phyloP scores from a whole-genome alignment of 2,113 vertebrate genomes.

The Oncorhynchus clarkii region DNA sequence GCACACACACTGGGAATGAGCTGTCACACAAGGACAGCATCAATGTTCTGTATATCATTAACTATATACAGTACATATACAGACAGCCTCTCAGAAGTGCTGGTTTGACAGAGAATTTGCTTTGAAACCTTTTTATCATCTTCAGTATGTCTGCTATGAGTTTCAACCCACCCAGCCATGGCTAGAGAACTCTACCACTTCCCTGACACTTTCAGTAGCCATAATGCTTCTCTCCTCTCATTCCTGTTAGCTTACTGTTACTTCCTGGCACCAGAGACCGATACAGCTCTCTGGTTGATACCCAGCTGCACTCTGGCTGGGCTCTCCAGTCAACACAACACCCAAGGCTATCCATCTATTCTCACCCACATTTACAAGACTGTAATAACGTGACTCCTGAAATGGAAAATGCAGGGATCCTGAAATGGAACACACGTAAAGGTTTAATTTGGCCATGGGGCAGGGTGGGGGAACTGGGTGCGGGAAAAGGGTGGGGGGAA shows the following conservation, averaged over 20 bases:
- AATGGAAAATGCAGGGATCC: slow-evolving; percentile 38
- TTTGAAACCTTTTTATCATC: neutral
- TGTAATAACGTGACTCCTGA: slow-evolving; percentile 43
- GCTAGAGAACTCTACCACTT: neutral
- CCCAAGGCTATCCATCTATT: slow-evolving; percentile 57
- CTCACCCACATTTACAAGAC: slow-evolving; percentile 47
- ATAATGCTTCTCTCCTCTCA: neutral
- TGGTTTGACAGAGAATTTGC: no score
- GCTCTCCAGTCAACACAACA: slow-evolving; percentile 48
- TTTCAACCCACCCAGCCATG: slow-evolving; percentile 13
- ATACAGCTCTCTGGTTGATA: slow-evolving; percentile 6
- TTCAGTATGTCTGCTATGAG: neutral
- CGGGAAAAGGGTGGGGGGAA: neutral
- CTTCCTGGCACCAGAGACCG: slow-evolving; percentile 38
- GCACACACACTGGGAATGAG: neutral
- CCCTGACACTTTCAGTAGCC: no score
- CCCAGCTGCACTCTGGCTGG: slow-evolving; percentile 39
- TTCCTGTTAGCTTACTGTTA: neutral
- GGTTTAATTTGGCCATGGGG: slow-evolving; percentile 36
- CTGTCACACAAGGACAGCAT: no score
- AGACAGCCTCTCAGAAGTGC: no score
- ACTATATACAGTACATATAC: no score
- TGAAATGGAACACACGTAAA: slow-evolving; percentile 37
- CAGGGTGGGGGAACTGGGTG: neutral
- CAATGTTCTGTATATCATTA: neutral